Conservation (phyloP, 2,113 vertebrate species). For the Alaudala cheleensis region DNA sequence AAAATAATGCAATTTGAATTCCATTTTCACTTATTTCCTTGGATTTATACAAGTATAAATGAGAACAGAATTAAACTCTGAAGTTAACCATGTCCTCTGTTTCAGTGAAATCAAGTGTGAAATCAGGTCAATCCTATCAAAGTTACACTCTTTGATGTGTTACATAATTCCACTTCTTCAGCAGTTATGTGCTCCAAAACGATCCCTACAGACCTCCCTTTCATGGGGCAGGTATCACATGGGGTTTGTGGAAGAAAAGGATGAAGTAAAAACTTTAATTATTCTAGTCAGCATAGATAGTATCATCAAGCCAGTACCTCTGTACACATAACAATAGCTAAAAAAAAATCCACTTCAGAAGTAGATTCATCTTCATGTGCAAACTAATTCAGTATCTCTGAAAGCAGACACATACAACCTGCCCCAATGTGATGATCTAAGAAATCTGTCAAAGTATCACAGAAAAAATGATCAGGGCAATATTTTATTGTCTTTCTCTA, state of each 20-base stretch:
- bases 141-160: not conserved
- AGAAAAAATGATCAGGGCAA: not conserved
- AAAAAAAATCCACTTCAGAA: not conserved
- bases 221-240: rapidly evolving
- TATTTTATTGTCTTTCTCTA: not conserved
- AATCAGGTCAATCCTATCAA: not conserved
- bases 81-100: not conserved
- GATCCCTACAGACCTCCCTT: not conserved
- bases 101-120: not conserved
- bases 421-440: not conserved
- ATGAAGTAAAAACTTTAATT: not conserved
- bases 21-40: not conserved
- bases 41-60: not conserved
- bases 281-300: not conserved
- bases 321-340: not conserved
- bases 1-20: not conserved
- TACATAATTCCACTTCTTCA: not conserved
- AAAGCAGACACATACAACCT: not conserved
- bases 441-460: not conserved
- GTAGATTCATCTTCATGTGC: not conserved
- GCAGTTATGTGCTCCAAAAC: not conserved
- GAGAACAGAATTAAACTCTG: not conserved
- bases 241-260: not conserved
- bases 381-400: not conserved
- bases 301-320: not conserved